These are phyloP conservation scores for Drosophila eugracilis DNA, from an alignment of 1,140 invertebrate genomes.

Conservation along the genomic window DNA sequence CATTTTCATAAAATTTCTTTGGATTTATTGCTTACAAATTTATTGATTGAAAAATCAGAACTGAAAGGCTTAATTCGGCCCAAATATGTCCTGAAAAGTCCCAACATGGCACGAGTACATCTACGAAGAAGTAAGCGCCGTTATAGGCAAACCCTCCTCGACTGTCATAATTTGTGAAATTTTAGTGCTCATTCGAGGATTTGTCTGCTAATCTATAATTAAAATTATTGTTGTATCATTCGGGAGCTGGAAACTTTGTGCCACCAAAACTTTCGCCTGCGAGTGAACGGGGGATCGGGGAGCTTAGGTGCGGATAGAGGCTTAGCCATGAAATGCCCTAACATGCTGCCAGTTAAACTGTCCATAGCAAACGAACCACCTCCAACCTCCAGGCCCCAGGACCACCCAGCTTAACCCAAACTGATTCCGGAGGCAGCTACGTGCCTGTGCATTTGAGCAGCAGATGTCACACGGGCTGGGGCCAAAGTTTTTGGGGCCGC, in stretches of 20 bases:
- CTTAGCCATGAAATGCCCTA: slow-evolving; percentile 59
- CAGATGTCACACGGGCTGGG: slow-evolving; percentile 66
- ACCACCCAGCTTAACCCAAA: slow-evolving; percentile 2
- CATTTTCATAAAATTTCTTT: no score
- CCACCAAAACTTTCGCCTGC: slow-evolving; percentile 29
- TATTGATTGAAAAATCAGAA: no score
- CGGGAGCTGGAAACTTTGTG: slow-evolving; percentile 61
- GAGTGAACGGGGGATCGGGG: not conserved
- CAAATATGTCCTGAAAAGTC: not conserved
- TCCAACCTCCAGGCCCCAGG: not conserved
- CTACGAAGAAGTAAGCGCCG: not conserved
- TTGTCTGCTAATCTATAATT: slow-evolving; percentile 72
- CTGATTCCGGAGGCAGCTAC: slow-evolving; percentile 52
- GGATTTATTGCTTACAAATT: no score
- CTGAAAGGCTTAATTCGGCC: no score
- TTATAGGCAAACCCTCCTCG: not conserved
- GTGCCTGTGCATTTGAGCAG: slow-evolving; percentile 76
- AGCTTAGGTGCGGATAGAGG: slow-evolving; percentile 21
- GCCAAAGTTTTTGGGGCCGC: slow-evolving; percentile 58
- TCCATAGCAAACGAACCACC: slow-evolving; percentile 13
- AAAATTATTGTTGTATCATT: slow-evolving; percentile 76
- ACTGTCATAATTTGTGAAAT: slow-evolving; percentile 36
- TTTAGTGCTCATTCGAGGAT: slow-evolving; percentile 65
- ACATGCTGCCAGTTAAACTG: slow-evolving; percentile 72
- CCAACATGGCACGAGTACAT: no score